phyloP scores from a whole-genome alignment of 2,797 vertebrate genomes.

The Pterois miles region DNA sequence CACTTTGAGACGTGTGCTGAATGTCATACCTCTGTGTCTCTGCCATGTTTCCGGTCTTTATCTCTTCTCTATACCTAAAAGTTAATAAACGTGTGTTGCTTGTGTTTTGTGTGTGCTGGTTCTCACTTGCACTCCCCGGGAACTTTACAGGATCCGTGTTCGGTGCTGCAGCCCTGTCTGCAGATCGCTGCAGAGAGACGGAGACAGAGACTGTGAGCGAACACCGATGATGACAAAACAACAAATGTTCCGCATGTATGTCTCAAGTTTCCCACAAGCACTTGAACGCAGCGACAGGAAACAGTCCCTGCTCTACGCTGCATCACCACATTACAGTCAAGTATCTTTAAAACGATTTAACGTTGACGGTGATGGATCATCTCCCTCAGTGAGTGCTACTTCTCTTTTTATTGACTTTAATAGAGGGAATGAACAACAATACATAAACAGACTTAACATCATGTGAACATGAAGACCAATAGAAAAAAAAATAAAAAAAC shows the following conservation, averaged over 20 bases:
- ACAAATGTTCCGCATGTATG: not conserved
- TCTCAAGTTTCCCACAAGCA: not conserved
- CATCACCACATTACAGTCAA: not conserved
- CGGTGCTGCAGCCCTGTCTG: slow-evolving; percentile 52
- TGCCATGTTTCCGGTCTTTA: not conserved
- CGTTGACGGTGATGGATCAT: not conserved
- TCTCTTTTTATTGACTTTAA: too few species aligned
- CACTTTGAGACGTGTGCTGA: not conserved
- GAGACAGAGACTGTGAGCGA: not conserved
- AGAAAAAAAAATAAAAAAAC: not conserved
- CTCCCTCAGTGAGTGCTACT: not conserved
- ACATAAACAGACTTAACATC: not conserved
- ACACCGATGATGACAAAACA: not conserved
- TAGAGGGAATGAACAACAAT: not conserved
- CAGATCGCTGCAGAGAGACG: slow-evolving; percentile 37
- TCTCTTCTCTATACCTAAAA: not conserved
- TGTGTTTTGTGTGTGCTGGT: not conserved
- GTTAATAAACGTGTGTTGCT: not conserved
- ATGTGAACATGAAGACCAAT: not conserved
- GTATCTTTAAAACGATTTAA: not conserved
- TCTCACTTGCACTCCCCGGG: slow-evolving; percentile 65
- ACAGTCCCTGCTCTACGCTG: not conserved
- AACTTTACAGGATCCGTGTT: slow-evolving; percentile 50
- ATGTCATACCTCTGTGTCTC: not conserved
- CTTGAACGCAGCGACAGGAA: not conserved